Conservation (phyloP, 2,888 invertebrate species). For the Clostera curtula region DNA sequence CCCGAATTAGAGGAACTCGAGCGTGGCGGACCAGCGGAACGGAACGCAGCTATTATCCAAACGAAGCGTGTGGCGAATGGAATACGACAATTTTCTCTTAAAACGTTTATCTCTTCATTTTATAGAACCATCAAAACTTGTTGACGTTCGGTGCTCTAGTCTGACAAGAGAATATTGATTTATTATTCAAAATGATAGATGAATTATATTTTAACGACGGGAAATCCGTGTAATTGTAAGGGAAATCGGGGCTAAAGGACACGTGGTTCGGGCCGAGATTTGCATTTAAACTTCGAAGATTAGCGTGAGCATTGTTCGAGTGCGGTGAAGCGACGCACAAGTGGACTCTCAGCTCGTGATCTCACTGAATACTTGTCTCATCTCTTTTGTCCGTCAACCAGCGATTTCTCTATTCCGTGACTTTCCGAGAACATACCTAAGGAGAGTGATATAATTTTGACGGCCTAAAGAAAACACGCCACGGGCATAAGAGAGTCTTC, state of each 20-base stretch:
- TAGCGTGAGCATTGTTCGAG: conserved; percentile 6
- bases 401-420: too few relatives aligned
- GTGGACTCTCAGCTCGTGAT: too few relatives aligned
- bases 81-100: background rate
- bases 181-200: too few relatives aligned
- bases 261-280: conserved; percentile 13
- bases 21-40: conserved; percentile 12
- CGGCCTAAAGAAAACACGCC: too few relatives aligned
- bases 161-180: too few relatives aligned
- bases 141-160: too few relatives aligned
- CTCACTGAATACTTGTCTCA: too few relatives aligned
- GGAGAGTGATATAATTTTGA: too few relatives aligned
- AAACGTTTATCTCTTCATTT: too few relatives aligned
- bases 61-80: conserved; percentile 6
- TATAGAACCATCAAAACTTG: background rate
- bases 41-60: conserved; percentile 11
- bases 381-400: too few relatives aligned
- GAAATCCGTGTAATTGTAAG: conserved; percentile 18
- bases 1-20: conserved; percentile 13
- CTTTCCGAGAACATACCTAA: too few relatives aligned
- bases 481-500: too few relatives aligned
- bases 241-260: conserved; percentile 11
- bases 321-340: conserved; percentile 3
- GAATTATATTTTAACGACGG: conserved; percentile 14
- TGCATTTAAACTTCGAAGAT: conserved; percentile 17